Evolutionary conservation across 2,797 vertebrate genomes (phyloP), one percentile per base, ranked within the genome.

Genomic region (Betta splendens): DNA sequence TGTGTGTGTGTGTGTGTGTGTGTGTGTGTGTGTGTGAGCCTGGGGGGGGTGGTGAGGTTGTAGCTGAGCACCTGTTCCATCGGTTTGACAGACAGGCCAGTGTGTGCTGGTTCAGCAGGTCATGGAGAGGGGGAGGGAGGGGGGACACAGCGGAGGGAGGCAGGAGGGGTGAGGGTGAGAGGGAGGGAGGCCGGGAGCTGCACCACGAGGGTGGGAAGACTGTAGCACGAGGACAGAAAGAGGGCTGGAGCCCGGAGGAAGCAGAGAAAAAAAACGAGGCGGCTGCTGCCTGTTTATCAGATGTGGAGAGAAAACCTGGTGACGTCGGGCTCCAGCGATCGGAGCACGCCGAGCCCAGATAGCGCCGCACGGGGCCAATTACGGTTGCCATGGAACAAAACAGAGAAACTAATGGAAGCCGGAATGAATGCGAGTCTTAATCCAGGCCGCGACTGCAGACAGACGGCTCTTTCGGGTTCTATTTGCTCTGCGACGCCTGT

Each of bases 51-150:
- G 77, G 74, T 66, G 84, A 83, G 86, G 83, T 84, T 56, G 80
- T 81, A 62, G 79, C 80, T 64, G 75, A 87, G 85, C 92, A 93
- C 92, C 92, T 93, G 92, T 93, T 93, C 72, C 47, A 66, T 67
- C 18, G 21, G 40, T 86, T 91, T 92, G 92, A 93, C 81, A 59
- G 92, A 91, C 92, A 91, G 87, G 89, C 78, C 46, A 48, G 89
- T 69, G 90, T 92, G 91, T 91, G 89, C 90, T 92, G 91, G 77
- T 91, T 92, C 91, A 93, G 91, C 92, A 92, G 90, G 91, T 91
- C 90, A 80, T 37, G 31, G 44, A 72, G 77, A 63, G 59, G 47
- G 42, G 59, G 54, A 20, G 51, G 26, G 40, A 29, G 4, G 12
- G 55, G 62, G 52, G 59, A 62, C 29, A 51, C 25, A 45, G 67